Conservation (phyloP, 2,888 invertebrate genomes). For the Hyalella azteca region DNA sequence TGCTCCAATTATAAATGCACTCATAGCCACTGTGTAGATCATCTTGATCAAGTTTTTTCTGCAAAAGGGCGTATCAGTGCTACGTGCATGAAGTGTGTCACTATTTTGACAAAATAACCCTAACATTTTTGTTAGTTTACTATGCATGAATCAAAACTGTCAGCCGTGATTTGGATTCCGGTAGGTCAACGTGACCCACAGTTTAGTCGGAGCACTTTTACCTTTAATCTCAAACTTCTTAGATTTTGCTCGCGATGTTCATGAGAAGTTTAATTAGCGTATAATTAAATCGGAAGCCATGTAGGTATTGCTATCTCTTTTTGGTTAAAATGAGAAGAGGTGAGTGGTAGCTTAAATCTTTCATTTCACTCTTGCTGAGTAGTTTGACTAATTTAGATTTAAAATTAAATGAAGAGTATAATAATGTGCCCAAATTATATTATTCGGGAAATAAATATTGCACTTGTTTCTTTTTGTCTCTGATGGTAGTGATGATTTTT, state of each 20-base stretch:
- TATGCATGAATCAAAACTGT: neutral
- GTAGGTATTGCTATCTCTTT: neutral
- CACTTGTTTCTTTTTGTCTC: no score
- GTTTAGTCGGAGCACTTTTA: neutral
- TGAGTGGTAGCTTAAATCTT: neutral
- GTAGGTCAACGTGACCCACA: neutral
- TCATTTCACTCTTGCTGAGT: neutral
- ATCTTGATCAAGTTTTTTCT: no score
- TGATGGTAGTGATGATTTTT: no score
- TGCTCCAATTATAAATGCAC: neutral
- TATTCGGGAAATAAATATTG: neutral
- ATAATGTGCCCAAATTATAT: neutral
- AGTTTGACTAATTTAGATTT: neutral
- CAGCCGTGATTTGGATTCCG: neutral
- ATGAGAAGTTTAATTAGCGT: neutral
- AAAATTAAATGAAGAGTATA: neutral
- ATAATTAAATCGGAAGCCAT: neutral
- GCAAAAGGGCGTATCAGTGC: neutral
- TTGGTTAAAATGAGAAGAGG: neutral
- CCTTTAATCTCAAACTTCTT: constrained; percentile 1
- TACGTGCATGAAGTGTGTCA: neutral
- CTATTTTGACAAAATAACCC: no score
- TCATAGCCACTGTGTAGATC: neutral
- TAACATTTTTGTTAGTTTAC: neutral
- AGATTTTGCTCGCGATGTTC: neutral